Percentiles rank a stretch among this genome's conserved stretches.
These are phyloP conservation scores for Pampus argenteus DNA, from an alignment of 2,797 vertebrate species.

Conservation along the genomic window DNA sequence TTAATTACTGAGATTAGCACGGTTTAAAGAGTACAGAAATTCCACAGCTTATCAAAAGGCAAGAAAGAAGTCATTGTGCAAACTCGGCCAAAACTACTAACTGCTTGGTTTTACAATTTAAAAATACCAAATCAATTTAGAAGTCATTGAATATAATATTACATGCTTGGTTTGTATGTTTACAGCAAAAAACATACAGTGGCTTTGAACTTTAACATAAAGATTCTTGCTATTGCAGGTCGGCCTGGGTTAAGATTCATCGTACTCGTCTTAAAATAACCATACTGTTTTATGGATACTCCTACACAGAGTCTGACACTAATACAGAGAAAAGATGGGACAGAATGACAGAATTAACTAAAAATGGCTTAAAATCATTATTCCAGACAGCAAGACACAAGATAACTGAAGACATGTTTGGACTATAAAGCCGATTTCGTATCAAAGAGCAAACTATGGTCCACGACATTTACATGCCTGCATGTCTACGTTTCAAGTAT, in stretches of 20 bases:
- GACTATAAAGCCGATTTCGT: not conserved
- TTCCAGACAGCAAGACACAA: not conserved
- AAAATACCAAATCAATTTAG: conserved; percentile 8
- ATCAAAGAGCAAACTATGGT: not conserved
- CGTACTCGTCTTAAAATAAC: not conserved
- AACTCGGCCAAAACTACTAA: conserved; percentile 8
- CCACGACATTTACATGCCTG: not conserved
- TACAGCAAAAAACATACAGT: conserved; percentile 1
- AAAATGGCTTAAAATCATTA: not conserved
- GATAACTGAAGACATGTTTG: not conserved
- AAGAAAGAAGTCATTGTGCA: conserved; percentile 48
- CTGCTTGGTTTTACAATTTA: conserved; percentile 27
- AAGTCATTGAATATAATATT: not conserved
- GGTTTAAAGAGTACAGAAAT: conserved; percentile 38
- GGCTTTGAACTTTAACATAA: not conserved
- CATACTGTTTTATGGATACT: not conserved
- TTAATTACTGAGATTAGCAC: conserved; percentile 41
- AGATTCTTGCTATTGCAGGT: not conserved
- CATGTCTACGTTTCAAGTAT: not conserved
- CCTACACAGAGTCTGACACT: not conserved
- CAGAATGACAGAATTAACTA: not conserved
- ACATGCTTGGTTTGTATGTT: not conserved
- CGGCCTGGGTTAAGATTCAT: not conserved
- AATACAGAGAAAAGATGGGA: not conserved
- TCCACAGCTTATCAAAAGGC: conserved; percentile 22